Conservation (phyloP, 1,140 invertebrate genomes). For the Ips typographus region DNA sequence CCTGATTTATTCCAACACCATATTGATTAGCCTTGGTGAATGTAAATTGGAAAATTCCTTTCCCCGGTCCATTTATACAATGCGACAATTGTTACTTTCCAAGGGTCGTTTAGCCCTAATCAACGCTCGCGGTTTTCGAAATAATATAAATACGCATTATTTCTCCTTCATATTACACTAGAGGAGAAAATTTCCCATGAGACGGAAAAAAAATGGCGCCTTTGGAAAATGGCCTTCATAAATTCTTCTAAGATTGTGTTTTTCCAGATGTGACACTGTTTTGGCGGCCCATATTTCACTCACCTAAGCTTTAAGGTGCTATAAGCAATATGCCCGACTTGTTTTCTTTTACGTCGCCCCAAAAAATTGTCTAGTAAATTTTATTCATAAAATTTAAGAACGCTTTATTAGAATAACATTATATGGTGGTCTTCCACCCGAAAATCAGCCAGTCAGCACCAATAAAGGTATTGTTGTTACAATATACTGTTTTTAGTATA, state of each 20-base stretch:
- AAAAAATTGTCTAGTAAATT: no score
- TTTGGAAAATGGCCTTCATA: conserved; percentile 10
- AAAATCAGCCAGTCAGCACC: no score
- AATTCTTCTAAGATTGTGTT: conserved; percentile 13
- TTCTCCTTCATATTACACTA: background rate
- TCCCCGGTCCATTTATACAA: background rate
- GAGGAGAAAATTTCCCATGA: conserved; percentile 12
- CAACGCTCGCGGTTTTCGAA: background rate
- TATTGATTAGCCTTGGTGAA: no score
- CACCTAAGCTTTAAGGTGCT: background rate
- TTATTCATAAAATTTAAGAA: no score
- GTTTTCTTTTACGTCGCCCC: no score
- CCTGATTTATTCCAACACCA: no score
- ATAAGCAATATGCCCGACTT: no score
- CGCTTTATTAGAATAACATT: no score
- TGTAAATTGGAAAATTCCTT: no score
- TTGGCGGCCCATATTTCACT: background rate
- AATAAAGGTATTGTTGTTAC: no score
- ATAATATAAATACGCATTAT: conserved; percentile 15
- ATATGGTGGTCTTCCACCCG: no score
- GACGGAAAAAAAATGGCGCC: conserved; percentile 7
- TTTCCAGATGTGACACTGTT: conserved; percentile 2
- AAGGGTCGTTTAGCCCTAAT: background rate
- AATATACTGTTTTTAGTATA: no score
- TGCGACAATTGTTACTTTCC: background rate